A percentile compares a stretch with the other conserved stretches of the same genome.
phyloP scores from a whole-genome alignment of 2,797 vertebrate species.

The Thamnophis elegans region DNA sequence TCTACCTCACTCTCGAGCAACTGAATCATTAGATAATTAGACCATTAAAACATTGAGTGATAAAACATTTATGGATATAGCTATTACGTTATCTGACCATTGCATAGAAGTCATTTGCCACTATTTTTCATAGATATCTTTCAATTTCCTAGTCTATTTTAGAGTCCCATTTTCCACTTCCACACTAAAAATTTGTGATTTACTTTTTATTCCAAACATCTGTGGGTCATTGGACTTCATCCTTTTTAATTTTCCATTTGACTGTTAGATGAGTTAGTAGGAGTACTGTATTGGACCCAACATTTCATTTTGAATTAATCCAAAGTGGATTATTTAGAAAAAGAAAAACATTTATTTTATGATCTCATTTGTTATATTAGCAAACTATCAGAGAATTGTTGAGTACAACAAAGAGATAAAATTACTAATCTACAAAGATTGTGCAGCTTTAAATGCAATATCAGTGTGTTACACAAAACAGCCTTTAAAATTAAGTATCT shows the following conservation, averaged over 20 bases:
- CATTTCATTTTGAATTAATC: neutral
- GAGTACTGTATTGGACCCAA: neutral
- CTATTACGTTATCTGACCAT: neutral
- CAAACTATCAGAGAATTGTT: neutral
- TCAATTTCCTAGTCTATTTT: neutral
- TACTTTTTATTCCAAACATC: constrained; percentile 23
- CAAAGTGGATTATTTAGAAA: neutral
- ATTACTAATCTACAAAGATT: neutral
- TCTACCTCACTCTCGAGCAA: neutral
- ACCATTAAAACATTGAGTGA: neutral
- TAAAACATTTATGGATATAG: neutral
- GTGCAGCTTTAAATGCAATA: neutral
- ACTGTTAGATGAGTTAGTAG: neutral
- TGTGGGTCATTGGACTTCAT: constrained; percentile 11
- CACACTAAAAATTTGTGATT: constrained; percentile 33
- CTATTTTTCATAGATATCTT: neutral
- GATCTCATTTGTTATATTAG: neutral
- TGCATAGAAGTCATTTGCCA: neutral
- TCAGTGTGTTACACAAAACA: neutral
- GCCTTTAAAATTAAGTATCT: neutral
- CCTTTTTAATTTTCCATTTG: neutral
- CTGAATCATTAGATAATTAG: neutral
- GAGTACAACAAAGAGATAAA: neutral
- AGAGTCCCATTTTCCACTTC: neutral
- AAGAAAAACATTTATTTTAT: neutral